These are phyloP conservation scores for Drosophila quadrilineata DNA, from an alignment of 1,140 invertebrate species.

Conservation along the genomic window DNA sequence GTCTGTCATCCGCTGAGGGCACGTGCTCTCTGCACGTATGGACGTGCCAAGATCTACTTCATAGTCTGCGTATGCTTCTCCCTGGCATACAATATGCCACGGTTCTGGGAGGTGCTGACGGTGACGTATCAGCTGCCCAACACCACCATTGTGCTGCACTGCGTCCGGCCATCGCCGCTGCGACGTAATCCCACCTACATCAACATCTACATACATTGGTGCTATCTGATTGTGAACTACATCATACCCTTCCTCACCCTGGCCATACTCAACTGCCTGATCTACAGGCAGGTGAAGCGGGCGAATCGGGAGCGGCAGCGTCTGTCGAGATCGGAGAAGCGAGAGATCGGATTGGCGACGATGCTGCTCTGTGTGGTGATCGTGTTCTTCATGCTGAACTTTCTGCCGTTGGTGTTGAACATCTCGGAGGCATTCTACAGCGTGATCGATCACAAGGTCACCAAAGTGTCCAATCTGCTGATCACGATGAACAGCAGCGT, in stretches of 20 bases:
- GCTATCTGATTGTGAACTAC: conserved; percentile 96
- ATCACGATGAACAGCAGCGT: conserved; percentile 98
- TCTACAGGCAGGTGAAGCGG: conserved; percentile 92
- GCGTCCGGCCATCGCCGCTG: conserved; percentile 86
- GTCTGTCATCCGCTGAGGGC: conserved; percentile 96
- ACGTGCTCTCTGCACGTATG: conserved; percentile 94
- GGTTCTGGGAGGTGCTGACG: conserved; percentile 86
- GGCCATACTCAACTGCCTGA: conserved; percentile 93
- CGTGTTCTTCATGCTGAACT: conserved; percentile 97
- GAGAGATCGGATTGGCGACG: conserved; percentile 94
- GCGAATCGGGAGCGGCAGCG: conserved; percentile 92
- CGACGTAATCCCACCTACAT: conserved; percentile 89
- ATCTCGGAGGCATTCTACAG: conserved; percentile 90
- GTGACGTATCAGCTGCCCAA: conserved; percentile 45
- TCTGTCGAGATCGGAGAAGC: conserved; percentile 89
- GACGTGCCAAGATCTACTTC: conserved; percentile 92
- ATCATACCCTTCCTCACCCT: conserved; percentile 92
- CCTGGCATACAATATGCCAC: conserved; percentile 93
- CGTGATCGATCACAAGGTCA: conserved; percentile 87
- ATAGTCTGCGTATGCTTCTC: conserved; percentile 91
- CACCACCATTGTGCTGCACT: conserved; percentile 83
- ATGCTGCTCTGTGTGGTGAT: conserved; percentile 97
- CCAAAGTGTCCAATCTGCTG: conserved; percentile 94
- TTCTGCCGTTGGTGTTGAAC: conserved; percentile 94
- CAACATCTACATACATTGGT: conserved; percentile 94